These are phyloP conservation scores for Denticeps clupeoides DNA, from an alignment of 2,797 vertebrate genomes.

Conservation along the genomic window DNA sequence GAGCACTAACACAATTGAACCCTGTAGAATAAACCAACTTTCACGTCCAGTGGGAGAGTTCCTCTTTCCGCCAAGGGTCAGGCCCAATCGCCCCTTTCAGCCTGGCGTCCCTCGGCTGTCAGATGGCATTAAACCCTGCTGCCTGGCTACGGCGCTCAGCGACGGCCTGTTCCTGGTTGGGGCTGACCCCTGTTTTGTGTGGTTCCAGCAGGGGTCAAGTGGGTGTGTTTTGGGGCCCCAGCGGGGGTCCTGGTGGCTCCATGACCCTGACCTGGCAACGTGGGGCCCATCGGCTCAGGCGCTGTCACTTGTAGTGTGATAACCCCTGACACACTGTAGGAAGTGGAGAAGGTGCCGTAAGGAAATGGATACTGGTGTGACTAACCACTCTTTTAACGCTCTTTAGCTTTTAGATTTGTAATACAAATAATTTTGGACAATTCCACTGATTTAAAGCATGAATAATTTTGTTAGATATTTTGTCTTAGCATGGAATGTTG, in stretches of 20 bases:
- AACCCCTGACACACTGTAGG: conserved; percentile 19
- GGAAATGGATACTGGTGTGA: conserved; percentile 1
- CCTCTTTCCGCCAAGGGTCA: not conserved
- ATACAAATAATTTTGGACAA: no score
- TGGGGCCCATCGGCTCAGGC: conserved; percentile 6
- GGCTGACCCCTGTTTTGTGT: conserved; percentile 48
- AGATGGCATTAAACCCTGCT: conserved; percentile 41
- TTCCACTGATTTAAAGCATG: no score
- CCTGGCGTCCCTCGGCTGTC: conserved; percentile 50
- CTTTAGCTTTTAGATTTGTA: no score
- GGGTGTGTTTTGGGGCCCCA: conserved; percentile 36
- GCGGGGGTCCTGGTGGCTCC: conserved; percentile 6
- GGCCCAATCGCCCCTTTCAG: conserved; percentile 39
- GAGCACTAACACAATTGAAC: no score
- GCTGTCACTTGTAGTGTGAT: conserved; percentile 24
- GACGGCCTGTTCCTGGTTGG: conserved; percentile 47
- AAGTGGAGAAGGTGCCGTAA: not conserved
- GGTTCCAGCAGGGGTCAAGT: conserved; percentile 51
- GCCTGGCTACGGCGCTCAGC: conserved; percentile 28
- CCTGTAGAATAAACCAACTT: no score
- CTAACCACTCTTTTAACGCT: no score
- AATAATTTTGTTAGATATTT: no score
- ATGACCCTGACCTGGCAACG: conserved; percentile 10
- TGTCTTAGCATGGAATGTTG: not conserved
- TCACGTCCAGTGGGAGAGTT: no score